These are phyloP conservation scores for Gymnoscopelus braueri DNA, from an alignment of 2,797 vertebrate genomes.

Conservation along the genomic window DNA sequence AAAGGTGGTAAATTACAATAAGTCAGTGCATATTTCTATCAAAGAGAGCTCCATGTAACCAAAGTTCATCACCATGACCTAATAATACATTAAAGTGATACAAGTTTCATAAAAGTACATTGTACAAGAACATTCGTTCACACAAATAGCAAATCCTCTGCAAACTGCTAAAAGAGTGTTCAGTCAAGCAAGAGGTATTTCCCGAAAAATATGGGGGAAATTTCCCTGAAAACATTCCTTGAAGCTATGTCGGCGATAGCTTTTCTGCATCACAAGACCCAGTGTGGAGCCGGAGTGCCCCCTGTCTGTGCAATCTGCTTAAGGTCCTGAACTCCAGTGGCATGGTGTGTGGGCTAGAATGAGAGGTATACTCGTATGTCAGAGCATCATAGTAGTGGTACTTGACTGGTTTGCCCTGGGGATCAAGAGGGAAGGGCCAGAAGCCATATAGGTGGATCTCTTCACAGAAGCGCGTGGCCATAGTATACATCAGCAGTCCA, in stretches of 20 bases:
- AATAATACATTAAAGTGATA: constrained; percentile 40
- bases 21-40: constrained; percentile 18
- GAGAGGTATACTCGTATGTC: constrained; percentile 94
- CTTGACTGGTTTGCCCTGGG: constrained; percentile 88
- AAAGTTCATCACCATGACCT: constrained; percentile 36
- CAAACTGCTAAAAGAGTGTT: constrained; percentile 8
- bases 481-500: constrained; percentile 96
- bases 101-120: constrained; percentile 48
- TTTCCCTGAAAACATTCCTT: constrained; percentile 29
- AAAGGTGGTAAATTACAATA: constrained; percentile 41
- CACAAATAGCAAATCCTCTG: constrained; percentile 1
- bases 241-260: constrained; percentile 23
- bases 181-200: constrained; percentile 14
- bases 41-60: constrained; percentile 45
- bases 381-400: constrained; percentile 97
- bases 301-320: constrained; percentile 90
- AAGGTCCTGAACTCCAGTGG: constrained; percentile 96
- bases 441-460: constrained; percentile 97
- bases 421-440: constrained; percentile 92
- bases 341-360: constrained; percentile 95
- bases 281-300: constrained; percentile 93
- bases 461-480: constrained; percentile 98
- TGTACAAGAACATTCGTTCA: constrained; percentile 25
- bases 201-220: neutral
- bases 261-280: constrained; percentile 80